Base-by-base conservation (phyloP, 2,797 vertebrate species). In the Schizopygopsis pylzovi region DNA sequence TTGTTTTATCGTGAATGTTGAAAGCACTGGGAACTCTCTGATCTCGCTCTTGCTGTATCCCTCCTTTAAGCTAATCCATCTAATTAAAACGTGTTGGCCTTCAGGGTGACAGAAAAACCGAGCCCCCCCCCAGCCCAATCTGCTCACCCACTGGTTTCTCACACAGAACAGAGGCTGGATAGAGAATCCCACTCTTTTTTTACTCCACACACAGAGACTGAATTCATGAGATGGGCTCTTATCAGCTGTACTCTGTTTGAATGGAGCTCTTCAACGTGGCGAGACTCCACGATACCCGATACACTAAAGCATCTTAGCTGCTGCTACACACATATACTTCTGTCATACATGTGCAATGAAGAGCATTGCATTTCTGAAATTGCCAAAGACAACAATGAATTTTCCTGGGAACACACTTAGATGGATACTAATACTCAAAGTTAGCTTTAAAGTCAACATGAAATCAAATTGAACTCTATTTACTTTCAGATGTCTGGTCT, bases 141-240 rank as follows among this genome's bases (percentile, higher is more conserved):
- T 89, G 86, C 92, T 95, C 96, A 93, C 96, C 95, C 92, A 95
- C 96, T 94, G 94, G 96, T 97, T 99, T 98, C 97, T 97, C 97
- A 98, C 97, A 96, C 96, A 85, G 90, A 72, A 85, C 86, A 88
- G 86, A 89, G 59, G 70, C 80, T 28, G 61, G 82, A 78, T 88
- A 72, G 82, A 89, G 81, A 81, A 59, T 54, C 65, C 61, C 39
- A 78, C 71, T 71, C 43, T 82, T 70, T 54, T 77, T 75, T 59
- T 61, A 71, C 71, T 81, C 79, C 52, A 83, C 61, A 83, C 77
- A 79, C 84, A 99, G 97, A 97, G 95, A 91, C 79, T 81, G 93
- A 93, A 97, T 98, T 98, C 96, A 98, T 97, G 93, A 93, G 90
- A 94, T 85, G 68, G 78, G 63, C 78, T 92, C 94, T 95, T 95